Percentiles rank a stretch among this genome's conserved stretches.
Conservation (phyloP, 2,113 vertebrate genomes). For the Cettia cetti region DNA sequence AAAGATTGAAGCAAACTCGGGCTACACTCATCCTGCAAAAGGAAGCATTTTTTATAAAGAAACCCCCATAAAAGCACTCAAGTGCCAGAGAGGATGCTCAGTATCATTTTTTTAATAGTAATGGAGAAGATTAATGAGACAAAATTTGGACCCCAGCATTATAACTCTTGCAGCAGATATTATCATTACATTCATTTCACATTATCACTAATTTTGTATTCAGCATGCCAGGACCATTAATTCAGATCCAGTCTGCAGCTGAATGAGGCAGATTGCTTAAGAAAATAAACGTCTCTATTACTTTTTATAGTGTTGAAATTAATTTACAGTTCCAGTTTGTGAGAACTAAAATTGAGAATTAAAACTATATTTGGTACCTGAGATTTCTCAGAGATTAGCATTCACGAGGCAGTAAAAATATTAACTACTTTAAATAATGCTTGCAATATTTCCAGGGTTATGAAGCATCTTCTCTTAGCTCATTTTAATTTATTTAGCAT, state of each 20-base stretch:
- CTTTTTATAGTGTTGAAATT: conserved; percentile 54
- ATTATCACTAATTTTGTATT: conserved; percentile 44
- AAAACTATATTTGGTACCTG: conserved; percentile 62
- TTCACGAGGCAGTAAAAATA: conserved; percentile 57
- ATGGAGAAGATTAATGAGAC: conserved; percentile 17
- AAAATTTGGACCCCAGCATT: neutral
- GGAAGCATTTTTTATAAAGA: neutral
- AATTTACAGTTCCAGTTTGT: conserved; percentile 59
- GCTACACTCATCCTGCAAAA: neutral
- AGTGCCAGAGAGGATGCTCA: neutral
- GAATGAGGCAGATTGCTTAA: conserved; percentile 54
- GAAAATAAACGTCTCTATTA: conserved; percentile 67
- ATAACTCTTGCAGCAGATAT: conserved; percentile 17
- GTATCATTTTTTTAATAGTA: neutral
- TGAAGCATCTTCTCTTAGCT: conserved; percentile 35
- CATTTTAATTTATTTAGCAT: conserved; percentile 51
- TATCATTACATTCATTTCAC: conserved; percentile 12
- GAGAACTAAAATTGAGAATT: conserved; percentile 51
- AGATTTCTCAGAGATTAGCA: conserved; percentile 51
- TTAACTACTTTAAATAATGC: conserved; percentile 61
- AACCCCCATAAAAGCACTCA: neutral
- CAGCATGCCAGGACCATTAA: conserved; percentile 29
- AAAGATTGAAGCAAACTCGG: neutral
- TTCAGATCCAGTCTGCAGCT: conserved; percentile 35
- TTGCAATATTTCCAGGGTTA: conserved; percentile 38